Base-by-base conservation (phyloP, 2,888 invertebrate genomes). In the Steinernema scapterisci region DNA sequence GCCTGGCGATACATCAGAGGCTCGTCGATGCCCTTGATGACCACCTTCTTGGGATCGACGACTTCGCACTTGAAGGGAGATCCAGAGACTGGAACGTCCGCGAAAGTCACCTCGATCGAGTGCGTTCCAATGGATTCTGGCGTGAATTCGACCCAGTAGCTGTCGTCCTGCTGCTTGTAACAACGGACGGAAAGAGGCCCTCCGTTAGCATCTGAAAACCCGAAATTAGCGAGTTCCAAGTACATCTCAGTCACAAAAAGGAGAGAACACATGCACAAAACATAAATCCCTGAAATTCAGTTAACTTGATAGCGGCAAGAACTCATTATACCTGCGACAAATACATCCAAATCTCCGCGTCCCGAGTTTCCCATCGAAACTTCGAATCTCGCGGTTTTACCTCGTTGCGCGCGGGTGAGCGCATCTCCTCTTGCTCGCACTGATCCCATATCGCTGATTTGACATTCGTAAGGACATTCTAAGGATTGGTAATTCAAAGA, bases 31-130 rank as follows among this genome's bases (percentile, higher is more conserved):
- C 83, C 84, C 19, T 77, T 72, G 44, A 86, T 80, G 54, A 77
- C 76, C 13, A 87, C 85, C 46, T 76, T 72, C 73, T 74, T 78
- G n/a, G 86, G 85, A 87, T 96, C 95, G 88, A 95, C 95, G 2
- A 95, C 95, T 91, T 96, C 95, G 84, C 95, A 93, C 83, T 93
- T 93, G 89, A 95, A 96, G 5, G 96, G 96, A 87, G 95, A 95
- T 70, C 95, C 95, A 25, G 93, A 92, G 77, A 95, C 93, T 13
- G 94, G 92, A 84, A 86, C 86, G 27, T 88, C 88, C 88, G 92
- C 93, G 78, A 94, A 93, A 76, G 92, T 92, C 78, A 95, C 94
- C 84, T 93, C 92, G 78, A 96, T 93, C 77, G 93, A 92, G 89
- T 96, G 95, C 87, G 70, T 71, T 83, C 89, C 90, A 78, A 88